A percentile compares a stretch with the other conserved stretches of the same genome.
Evolutionary conservation across 2,113 vertebrate genomes (phyloP).

Genomic region (Rhynchomys soricoides): DNA sequence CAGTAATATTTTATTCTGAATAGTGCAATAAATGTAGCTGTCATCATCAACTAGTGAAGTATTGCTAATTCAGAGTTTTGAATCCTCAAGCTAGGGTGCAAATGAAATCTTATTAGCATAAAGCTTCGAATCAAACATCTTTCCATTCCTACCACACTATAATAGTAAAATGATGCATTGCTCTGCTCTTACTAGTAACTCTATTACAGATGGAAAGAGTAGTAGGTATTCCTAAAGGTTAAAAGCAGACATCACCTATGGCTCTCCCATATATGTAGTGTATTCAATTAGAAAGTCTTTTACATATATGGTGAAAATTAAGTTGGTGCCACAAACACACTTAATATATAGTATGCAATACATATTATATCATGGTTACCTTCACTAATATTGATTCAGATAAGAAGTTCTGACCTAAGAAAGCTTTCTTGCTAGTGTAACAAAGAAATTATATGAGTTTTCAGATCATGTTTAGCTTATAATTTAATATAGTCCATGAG

Average conservation of each 20-base stretch:
- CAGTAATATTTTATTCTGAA: conserved; percentile 84
- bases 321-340: background rate
- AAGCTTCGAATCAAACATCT: conserved; percentile 79
- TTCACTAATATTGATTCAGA: background rate
- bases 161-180: conserved; percentile 79
- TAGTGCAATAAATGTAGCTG: conserved; percentile 82
- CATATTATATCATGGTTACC: background rate
- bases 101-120: conserved; percentile 81
- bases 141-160: conserved; percentile 63
- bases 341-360: background rate
- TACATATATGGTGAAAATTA: background rate
- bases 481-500: background rate
- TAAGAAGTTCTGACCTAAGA: background rate
- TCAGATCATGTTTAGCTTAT: background rate
- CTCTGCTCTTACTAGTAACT: conserved; percentile 67
- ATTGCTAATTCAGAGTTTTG: conserved; percentile 82
- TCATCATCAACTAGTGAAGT: conserved; percentile 82
- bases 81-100: conserved; percentile 80
- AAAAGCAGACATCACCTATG: background rate
- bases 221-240: conserved; percentile 62
- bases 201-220: conserved; percentile 72
- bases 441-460: background rate
- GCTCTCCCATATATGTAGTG: background rate
- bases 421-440: background rate
- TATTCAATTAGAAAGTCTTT: background rate